Evolutionary conservation across 2,888 invertebrate species (phyloP), one percentile per base, ranked within the genome.

Genomic region (Chrysolina oricalcia): DNA sequence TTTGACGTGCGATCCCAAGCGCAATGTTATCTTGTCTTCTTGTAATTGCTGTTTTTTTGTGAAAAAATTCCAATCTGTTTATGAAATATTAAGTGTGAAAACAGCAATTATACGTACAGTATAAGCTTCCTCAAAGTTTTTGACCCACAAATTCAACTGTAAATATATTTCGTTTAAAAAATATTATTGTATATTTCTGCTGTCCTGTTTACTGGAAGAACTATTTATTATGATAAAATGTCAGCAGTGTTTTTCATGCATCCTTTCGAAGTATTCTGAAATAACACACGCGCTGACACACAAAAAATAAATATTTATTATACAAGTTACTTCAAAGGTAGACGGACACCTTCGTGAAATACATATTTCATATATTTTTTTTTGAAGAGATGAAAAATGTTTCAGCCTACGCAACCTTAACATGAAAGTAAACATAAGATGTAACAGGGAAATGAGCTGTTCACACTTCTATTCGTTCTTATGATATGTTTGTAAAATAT

Each of bases 241-340:
- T 59, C 27, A 27, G 59, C 10, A 27, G 23, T 59, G 59, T 27
- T 59, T 27, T 59, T 27, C 27, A 35, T 59, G 15, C 35, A 15
- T 59, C n/a, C 35, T 59, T 35, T 59, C 35, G n/a, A 59, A 5
- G n/a, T 35, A 59, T 59, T 59, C 35, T 35, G 59, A 59, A 59
- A 59, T 53, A 53, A 53, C 53, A 48, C 48, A 53, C 19, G 5
- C 53, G 53, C 21, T 21, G 53, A 59, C 35, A 35, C 23, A 27
- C 27, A 27, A 35, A 23, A 59, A 59, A 35, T 35, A 59, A 59
- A 59, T 59, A 59, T 35, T 59, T 35, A 59, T 15, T n/a, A 9
- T 6, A 59, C 59, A 23, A 56, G 23, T 19, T 56, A 59, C 59
- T 59, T 59, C 59, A 59, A 59, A 59, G 59, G 53, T 53, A 53